A percentile compares a stretch with the other conserved stretches of the same genome.
phyloP scores from a whole-genome alignment of 2,797 vertebrate genomes.

The Psittacula derbiana region DNA sequence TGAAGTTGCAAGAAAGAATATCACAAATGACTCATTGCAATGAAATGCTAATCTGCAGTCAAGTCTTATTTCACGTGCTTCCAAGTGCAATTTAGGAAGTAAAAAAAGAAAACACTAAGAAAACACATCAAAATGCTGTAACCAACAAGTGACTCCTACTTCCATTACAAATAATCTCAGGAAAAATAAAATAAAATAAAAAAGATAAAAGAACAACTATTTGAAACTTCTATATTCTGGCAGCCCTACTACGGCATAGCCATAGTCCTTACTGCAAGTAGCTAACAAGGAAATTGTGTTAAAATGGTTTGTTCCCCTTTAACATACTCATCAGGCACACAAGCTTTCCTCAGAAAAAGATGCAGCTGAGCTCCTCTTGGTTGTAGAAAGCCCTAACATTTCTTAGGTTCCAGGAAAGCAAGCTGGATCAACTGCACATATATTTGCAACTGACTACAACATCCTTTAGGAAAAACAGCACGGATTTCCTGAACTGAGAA shows the following conservation, averaged over 20 bases:
- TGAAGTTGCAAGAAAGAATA: slow-evolving; percentile 39
- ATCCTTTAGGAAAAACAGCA: slow-evolving; percentile 25
- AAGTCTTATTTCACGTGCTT: slow-evolving; percentile 38
- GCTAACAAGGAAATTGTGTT: slow-evolving; percentile 54
- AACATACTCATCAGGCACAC: slow-evolving; percentile 65
- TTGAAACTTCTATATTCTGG: slow-evolving; percentile 10
- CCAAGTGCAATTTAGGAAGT: slow-evolving; percentile 54
- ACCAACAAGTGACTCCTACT: slow-evolving; percentile 24
- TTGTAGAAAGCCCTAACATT: slow-evolving; percentile 1
- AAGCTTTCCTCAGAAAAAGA: slow-evolving; percentile 59
- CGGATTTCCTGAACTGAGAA: slow-evolving; percentile 50
- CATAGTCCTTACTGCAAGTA: slow-evolving; percentile 41
- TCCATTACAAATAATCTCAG: neutral
- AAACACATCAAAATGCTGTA: slow-evolving; percentile 37
- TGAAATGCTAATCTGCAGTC: slow-evolving; percentile 49
- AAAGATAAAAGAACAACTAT: neutral
- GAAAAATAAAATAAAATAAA: neutral
- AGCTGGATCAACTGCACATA: slow-evolving; percentile 51
- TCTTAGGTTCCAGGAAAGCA: slow-evolving; percentile 56
- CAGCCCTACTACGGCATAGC: slow-evolving; percentile 7
- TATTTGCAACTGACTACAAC: slow-evolving; percentile 51
- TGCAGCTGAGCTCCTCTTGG: slow-evolving; percentile 36
- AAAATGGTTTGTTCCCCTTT: slow-evolving; percentile 74
- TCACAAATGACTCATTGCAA: slow-evolving; percentile 39
- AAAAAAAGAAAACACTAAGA: neutral